Evolutionary conservation across 2,888 invertebrate genomes (phyloP).

Genomic region (Pyrgus malvae): DNA sequence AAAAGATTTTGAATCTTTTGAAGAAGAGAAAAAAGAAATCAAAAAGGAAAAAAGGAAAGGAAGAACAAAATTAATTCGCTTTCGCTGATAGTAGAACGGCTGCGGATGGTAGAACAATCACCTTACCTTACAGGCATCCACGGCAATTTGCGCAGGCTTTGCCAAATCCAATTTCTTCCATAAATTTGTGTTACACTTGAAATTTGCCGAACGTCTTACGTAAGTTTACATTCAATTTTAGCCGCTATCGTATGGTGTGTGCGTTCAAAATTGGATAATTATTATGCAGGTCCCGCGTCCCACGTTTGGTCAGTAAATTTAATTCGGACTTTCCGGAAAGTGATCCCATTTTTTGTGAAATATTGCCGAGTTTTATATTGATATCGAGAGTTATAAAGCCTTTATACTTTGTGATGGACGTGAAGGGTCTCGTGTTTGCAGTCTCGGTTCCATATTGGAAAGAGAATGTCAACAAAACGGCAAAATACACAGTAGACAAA

Average conservation of each 20-base stretch:
- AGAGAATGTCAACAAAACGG: too few species aligned
- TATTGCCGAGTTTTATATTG: constrained; percentile 51
- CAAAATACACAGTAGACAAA: too few species aligned
- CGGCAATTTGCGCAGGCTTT: constrained; percentile 17
- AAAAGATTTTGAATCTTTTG: too few species aligned
- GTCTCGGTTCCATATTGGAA: too few species aligned
- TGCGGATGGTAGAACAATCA: neutral
- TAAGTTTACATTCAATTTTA: constrained; percentile 23
- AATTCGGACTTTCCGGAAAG: constrained; percentile 45
- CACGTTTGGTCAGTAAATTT: constrained; percentile 60
- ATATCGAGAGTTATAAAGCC: constrained; percentile 35
- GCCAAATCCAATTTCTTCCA: constrained; percentile 26
- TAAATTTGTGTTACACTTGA: constrained; percentile 26
- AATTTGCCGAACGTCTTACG: constrained; percentile 22
- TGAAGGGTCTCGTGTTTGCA: too few species aligned
- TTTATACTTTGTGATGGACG: too few species aligned
- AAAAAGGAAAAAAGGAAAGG: too few species aligned
- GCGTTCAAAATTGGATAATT: constrained; percentile 15
- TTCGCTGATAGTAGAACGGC: neutral
- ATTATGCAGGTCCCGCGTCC: constrained; percentile 3
- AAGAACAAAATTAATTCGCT: neutral
- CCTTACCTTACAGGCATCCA: neutral
- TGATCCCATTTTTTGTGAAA: constrained; percentile 59
- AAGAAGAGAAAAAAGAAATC: too few species aligned
- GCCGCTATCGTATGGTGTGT: constrained; percentile 12